Evolutionary conservation across 1,140 invertebrate species (phyloP).

Genomic region (Drosophila repleta): DNA sequence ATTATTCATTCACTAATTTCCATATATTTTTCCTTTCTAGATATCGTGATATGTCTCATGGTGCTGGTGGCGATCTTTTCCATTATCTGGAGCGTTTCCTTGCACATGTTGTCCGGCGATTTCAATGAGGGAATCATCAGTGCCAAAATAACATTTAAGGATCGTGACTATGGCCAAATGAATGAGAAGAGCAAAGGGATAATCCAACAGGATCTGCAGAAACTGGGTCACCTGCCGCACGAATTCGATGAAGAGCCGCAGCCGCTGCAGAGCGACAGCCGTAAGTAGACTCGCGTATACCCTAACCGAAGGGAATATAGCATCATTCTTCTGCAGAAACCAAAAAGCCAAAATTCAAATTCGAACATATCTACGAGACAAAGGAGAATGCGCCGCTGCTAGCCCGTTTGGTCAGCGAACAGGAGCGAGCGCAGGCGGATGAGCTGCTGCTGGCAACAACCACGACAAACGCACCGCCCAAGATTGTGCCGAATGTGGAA

Average conservation of each 20-base stretch:
- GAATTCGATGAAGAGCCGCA: conserved; percentile 35
- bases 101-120: conserved; percentile 73
- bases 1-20: not conserved
- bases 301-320: too few relatives aligned
- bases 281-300: conserved; percentile 32
- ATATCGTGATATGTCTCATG: conserved; percentile 74
- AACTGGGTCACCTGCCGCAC: conserved; percentile 32
- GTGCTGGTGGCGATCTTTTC: conserved; percentile 70
- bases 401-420: conserved; percentile 50
- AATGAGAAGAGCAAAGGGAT: conserved; percentile 61
- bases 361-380: conserved; percentile 58
- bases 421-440: conserved; percentile 10
- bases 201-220: conserved; percentile 52
- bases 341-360: conserved; percentile 56
- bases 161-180: conserved; percentile 62
- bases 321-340: conserved; percentile 20
- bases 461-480: conserved; percentile 43
- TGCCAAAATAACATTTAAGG: conserved; percentile 73
- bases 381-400: conserved; percentile 49
- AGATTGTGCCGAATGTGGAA: conserved; percentile 54
- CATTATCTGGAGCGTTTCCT: conserved; percentile 69
- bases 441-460: not conserved
- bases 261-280: conserved; percentile 49
- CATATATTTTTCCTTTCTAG: conserved; percentile 29
- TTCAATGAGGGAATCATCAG: conserved; percentile 74